Evolutionary conservation across 2,113 vertebrate genomes (phyloP).

Genomic region (Oceanodroma tethys): DNA sequence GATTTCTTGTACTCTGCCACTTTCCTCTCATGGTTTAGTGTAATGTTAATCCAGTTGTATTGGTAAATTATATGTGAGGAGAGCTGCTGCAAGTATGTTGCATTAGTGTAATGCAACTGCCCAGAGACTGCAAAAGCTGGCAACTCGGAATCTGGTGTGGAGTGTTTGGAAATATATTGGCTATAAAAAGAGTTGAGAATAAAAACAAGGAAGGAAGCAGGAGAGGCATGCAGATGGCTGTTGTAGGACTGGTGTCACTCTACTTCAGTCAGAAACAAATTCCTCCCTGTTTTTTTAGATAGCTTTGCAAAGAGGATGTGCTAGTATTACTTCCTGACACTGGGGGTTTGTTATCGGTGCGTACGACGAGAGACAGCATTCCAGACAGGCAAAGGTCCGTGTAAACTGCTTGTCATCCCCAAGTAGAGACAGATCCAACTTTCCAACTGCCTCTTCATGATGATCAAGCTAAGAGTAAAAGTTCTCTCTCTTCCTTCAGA

Average conservation of each 20-base stretch:
- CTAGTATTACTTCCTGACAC: neutral
- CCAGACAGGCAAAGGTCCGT: neutral
- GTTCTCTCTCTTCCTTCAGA: neutral
- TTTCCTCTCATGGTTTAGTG: neutral
- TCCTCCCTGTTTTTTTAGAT: neutral
- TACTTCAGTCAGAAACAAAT: neutral
- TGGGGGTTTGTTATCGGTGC: neutral
- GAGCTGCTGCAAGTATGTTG: neutral
- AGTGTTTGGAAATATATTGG: neutral
- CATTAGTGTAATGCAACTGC: neutral
- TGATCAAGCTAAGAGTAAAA: neutral
- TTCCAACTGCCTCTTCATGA: neutral
- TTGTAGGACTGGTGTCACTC: neutral
- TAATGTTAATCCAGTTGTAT: neutral
- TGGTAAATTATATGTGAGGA: neutral
- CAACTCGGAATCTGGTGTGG: neutral
- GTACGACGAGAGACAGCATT: neutral
- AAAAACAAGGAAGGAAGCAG: neutral
- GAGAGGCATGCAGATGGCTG: neutral
- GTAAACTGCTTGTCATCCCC: neutral
- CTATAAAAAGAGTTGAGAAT: neutral
- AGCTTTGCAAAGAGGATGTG: slow-evolving; percentile 7
- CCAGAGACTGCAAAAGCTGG: neutral
- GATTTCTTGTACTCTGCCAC: neutral
- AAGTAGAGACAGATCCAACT: neutral